A percentile compares a stretch with the other conserved stretches of the same genome.
Conservation (phyloP, 2,888 invertebrate genomes). For the Eretmocerus hayati region DNA sequence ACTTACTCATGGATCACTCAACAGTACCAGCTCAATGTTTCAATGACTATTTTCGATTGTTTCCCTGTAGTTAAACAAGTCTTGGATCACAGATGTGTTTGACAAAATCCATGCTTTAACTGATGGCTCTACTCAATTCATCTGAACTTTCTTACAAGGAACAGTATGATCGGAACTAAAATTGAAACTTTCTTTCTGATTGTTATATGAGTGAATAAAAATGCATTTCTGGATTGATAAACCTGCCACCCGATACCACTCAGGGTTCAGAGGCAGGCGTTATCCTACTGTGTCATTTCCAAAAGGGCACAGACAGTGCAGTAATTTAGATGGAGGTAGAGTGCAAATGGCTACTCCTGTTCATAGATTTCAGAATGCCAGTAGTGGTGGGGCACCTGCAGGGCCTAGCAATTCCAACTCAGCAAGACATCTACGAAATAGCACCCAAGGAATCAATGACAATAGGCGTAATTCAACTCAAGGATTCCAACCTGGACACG, state of each 20-base stretch:
- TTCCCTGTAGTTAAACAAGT: too few species aligned
- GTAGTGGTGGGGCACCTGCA: slow-evolving; percentile 53
- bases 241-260: slow-evolving; percentile 64
- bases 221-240: slow-evolving; percentile 90
- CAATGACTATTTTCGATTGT: too few species aligned
- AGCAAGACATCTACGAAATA: slow-evolving; percentile 27
- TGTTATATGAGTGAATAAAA: slow-evolving; percentile 1
- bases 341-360: slow-evolving; percentile 67
- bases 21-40: too few species aligned
- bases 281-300: slow-evolving; percentile 36
- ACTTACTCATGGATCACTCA: too few species aligned
- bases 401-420: slow-evolving; percentile 38
- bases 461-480: slow-evolving; percentile 26
- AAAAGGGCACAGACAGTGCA: slow-evolving; percentile 24
- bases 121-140: too few species aligned
- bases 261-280: slow-evolving; percentile 65
- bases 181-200: too few species aligned
- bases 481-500: slow-evolving; percentile 25
- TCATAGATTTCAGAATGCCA: slow-evolving; percentile 60
- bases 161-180: too few species aligned
- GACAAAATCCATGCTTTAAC: too few species aligned
- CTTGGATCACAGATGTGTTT: too few species aligned
- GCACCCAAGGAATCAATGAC: slow-evolving; percentile 27
- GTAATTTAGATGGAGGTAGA: slow-evolving; percentile 26
- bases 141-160: too few species aligned